Evolutionary conservation across 2,113 vertebrate species (phyloP).

Genomic region (Plestiodon gilberti): DNA sequence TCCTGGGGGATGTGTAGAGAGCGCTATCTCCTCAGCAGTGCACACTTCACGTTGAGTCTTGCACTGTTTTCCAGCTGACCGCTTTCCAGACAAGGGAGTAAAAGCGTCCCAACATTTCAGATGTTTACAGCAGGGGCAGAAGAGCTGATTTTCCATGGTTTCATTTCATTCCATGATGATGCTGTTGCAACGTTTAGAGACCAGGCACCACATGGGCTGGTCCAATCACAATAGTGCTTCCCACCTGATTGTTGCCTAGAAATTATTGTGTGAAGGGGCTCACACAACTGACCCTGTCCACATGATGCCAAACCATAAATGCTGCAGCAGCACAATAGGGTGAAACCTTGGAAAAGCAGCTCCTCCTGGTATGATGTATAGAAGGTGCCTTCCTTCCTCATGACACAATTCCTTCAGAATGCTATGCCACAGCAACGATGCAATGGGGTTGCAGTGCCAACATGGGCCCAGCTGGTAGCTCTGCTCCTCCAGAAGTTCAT

Average conservation of each 20-base stretch:
- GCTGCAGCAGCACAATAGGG: neutral
- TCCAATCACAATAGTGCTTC: neutral
- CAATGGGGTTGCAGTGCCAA: neutral
- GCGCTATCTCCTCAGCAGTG: neutral
- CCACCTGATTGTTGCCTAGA: too few relatives aligned
- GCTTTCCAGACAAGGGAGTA: neutral
- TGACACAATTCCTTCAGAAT: neutral
- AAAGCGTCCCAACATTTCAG: neutral
- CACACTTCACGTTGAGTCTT: neutral
- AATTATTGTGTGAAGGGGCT: neutral
- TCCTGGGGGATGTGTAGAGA: neutral
- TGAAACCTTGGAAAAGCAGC: neutral
- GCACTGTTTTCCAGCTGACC: neutral
- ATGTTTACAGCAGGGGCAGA: neutral
- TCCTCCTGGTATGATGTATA: neutral
- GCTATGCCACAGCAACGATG: neutral
- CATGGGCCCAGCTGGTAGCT: neutral
- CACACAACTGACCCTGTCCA: neutral
- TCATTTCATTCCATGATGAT: neutral
- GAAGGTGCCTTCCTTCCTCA: neutral
- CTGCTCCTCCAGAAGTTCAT: neutral
- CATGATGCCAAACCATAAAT: neutral
- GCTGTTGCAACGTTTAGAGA: neutral
- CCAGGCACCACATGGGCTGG: too few relatives aligned
- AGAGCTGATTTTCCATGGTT: neutral